Percentiles rank a stretch among this genome's conserved stretches.
Evolutionary conservation across 2,113 vertebrate species (phyloP).

Genomic region (Bungarus multicinctus): DNA sequence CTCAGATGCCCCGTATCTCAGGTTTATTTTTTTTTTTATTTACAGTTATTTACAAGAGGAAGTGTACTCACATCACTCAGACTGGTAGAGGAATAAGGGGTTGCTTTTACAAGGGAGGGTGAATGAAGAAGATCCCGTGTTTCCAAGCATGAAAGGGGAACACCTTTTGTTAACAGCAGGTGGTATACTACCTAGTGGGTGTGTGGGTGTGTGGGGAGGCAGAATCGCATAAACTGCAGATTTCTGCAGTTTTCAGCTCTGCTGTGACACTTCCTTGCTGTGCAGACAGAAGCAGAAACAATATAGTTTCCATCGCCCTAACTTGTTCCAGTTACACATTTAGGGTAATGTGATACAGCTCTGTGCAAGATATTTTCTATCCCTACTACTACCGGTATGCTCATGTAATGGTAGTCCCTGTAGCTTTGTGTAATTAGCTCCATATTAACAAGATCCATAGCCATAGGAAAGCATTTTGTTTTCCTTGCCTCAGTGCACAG

Average conservation of each 20-base stretch:
- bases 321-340: not conserved
- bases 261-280: too few relatives aligned
- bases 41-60: constrained; percentile 65
- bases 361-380: not conserved
- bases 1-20: constrained; percentile 1
- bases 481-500: not conserved
- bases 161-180: not conserved
- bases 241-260: not conserved
- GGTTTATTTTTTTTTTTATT: constrained; percentile 18
- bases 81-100: not conserved
- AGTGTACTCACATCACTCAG: not conserved
- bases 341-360: not conserved
- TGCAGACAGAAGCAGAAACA: not conserved
- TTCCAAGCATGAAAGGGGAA: not conserved
- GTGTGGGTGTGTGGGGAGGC: not conserved
- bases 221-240: not conserved
- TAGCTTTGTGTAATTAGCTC: not conserved
- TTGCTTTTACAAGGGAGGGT: not conserved
- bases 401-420: not conserved
- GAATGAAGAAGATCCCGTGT: not conserved
- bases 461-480: not conserved
- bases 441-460: not conserved
- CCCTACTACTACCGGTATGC: too few relatives aligned
- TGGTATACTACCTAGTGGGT: not conserved
- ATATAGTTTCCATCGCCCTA: not conserved